Conservation (phyloP, 1,140 invertebrate species). For the Drosophila trapezifrons region DNA sequence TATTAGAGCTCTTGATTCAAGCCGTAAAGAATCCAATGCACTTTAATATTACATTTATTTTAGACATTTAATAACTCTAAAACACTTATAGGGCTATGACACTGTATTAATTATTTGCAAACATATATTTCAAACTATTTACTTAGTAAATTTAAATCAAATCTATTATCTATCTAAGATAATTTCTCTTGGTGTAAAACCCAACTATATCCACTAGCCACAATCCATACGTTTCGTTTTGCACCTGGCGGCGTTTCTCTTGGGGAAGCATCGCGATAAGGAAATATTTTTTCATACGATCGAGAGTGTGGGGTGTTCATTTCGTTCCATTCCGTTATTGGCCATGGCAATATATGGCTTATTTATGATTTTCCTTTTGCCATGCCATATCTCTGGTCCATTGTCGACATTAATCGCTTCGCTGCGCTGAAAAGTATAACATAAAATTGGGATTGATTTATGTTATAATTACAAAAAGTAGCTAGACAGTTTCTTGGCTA, state of each 20-base stretch:
- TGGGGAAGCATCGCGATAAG: slow-evolving; percentile 74
- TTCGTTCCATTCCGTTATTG: slow-evolving; percentile 71
- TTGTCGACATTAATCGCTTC: slow-evolving; percentile 80
- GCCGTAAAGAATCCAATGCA: too few species aligned
- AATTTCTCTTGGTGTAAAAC: not conserved
- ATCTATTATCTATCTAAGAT: not conserved
- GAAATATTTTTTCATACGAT: slow-evolving; percentile 74
- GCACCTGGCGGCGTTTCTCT: slow-evolving; percentile 59
- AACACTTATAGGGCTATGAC: too few species aligned
- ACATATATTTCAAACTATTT: too few species aligned
- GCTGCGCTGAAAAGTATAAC: slow-evolving; percentile 76
- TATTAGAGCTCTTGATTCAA: too few species aligned
- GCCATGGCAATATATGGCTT: slow-evolving; percentile 71
- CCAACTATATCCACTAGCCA: slow-evolving; percentile 20
- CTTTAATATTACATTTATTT: too few species aligned
- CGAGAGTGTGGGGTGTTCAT: slow-evolving; percentile 30
- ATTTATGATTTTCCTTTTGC: slow-evolving; percentile 80
- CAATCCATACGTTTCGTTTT: slow-evolving; percentile 39
- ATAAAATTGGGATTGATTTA: slow-evolving; percentile 78
- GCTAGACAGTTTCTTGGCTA: not conserved
- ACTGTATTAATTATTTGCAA: not conserved
- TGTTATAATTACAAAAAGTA: slow-evolving; percentile 74
- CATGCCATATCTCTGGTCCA: slow-evolving; percentile 75
- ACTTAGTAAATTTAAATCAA: not conserved
- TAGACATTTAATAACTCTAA: too few species aligned